A percentile compares a stretch with the other conserved stretches of the same genome.
These are phyloP conservation scores for Girardinichthys multiradiatus DNA, from an alignment of 2,113 vertebrate species.

Conservation along the genomic window DNA sequence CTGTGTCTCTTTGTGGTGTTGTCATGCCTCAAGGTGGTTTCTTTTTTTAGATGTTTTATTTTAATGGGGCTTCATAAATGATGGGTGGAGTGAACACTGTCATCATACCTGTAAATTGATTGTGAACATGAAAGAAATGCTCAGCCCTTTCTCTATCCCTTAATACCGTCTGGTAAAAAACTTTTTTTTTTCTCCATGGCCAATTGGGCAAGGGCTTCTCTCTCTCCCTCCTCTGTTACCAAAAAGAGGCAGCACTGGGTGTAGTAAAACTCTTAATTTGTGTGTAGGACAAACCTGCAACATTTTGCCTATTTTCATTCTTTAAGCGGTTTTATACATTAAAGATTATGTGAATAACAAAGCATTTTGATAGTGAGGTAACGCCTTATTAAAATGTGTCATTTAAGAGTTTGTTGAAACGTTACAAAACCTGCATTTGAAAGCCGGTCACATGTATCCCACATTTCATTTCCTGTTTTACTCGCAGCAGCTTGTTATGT, in stretches of 20 bases:
- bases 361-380: slow-evolving; percentile 77
- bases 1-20: slow-evolving; percentile 70
- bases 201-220: slow-evolving; percentile 80
- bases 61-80: slow-evolving; percentile 41
- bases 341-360: slow-evolving; percentile 67
- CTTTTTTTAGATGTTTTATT: slow-evolving; percentile 11
- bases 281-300: slow-evolving; percentile 60
- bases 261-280: slow-evolving; percentile 57
- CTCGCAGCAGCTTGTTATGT: slow-evolving; percentile 70
- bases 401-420: slow-evolving; percentile 61
- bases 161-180: slow-evolving; percentile 44
- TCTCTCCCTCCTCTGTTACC: slow-evolving; percentile 79
- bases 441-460: slow-evolving; percentile 68
- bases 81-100: slow-evolving; percentile 50
- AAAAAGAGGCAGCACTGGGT: slow-evolving; percentile 75
- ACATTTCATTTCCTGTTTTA: slow-evolving; percentile 70
- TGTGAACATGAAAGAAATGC: slow-evolving; percentile 64
- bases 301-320: slow-evolving; percentile 57
- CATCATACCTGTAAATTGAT: slow-evolving; percentile 71
- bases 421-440: slow-evolving; percentile 74
- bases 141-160: slow-evolving; percentile 55
- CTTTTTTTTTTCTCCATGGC: slow-evolving; percentile 40
- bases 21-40: slow-evolving; percentile 66
- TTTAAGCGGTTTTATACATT: slow-evolving; percentile 71
- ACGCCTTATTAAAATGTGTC: slow-evolving; percentile 66